phyloP scores from a whole-genome alignment of 2,113 vertebrate genomes.

The Pseudois nayaur region DNA sequence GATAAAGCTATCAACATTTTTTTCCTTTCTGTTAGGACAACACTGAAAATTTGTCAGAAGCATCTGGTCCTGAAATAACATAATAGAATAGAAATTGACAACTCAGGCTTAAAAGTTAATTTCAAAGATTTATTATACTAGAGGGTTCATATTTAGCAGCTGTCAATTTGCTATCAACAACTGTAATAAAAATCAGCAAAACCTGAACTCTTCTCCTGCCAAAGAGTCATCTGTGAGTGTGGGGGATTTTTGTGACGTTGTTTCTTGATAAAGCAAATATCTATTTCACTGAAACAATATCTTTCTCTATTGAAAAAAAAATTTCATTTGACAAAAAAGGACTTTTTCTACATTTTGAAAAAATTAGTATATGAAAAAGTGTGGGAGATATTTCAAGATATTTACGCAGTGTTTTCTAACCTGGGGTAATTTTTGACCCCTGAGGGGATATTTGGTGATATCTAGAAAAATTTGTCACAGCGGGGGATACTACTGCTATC shows the following conservation, averaged over 20 bases:
- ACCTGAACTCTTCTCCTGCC: slow-evolving; percentile 57
- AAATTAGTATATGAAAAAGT: not conserved
- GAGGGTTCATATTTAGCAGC: slow-evolving; percentile 73
- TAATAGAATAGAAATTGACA: slow-evolving; percentile 67
- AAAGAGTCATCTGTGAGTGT: slow-evolving; percentile 58
- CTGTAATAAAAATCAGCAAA: slow-evolving; percentile 71
- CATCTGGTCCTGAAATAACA: slow-evolving; percentile 63
- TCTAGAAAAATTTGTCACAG: not conserved
- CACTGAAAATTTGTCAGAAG: slow-evolving; percentile 63
- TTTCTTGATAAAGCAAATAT: slow-evolving; percentile 25
- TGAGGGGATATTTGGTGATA: not conserved
- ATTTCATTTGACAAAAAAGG: not conserved
- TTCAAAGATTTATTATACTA: slow-evolving; percentile 70
- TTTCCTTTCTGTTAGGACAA: slow-evolving; percentile 30
- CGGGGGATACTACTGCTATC: not conserved
- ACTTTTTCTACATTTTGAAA: not conserved
- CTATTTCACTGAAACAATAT: slow-evolving; percentile 22
- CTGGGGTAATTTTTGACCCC: not conserved
- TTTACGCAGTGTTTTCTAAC: not conserved
- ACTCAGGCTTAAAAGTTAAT: slow-evolving; percentile 67
- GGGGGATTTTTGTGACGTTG: not conserved
- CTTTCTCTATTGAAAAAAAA: not conserved
- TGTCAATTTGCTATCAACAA: slow-evolving; percentile 74
- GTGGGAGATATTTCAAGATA: not conserved
- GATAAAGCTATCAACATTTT: slow-evolving; percentile 23